phyloP scores from a whole-genome alignment of 2,888 invertebrate species.

The Sphaerophoria rueppellii region DNA sequence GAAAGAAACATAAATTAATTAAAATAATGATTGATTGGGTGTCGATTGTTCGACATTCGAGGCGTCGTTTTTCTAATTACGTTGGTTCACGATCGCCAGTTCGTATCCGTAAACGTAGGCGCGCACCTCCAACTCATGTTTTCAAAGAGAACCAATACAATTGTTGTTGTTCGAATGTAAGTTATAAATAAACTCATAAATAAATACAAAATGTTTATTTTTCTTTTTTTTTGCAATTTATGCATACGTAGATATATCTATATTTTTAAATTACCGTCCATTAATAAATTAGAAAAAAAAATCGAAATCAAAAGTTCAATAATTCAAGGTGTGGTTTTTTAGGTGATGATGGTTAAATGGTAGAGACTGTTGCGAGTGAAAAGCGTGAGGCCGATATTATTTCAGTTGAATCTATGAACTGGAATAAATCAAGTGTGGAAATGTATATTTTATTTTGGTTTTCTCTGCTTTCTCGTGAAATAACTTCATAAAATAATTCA shows the following conservation, averaged over 20 bases:
- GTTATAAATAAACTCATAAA: slow-evolving; percentile 61
- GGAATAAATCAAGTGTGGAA: too few relatives aligned
- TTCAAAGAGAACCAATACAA: slow-evolving; percentile 74
- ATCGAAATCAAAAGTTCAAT: slow-evolving; percentile 21
- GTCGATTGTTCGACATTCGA: slow-evolving; percentile 88
- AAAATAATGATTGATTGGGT: slow-evolving; percentile 89
- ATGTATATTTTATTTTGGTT: too few relatives aligned
- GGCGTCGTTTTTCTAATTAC: slow-evolving; percentile 88
- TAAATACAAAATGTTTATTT: slow-evolving; percentile 22
- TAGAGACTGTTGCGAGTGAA: background rate
- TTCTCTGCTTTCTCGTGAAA: too few relatives aligned
- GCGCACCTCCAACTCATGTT: slow-evolving; percentile 78
- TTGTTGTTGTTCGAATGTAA: slow-evolving; percentile 81
- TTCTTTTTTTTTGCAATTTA: slow-evolving; percentile 23
- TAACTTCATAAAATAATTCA: too few relatives aligned
- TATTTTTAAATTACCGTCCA: background rate
- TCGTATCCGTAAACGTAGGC: slow-evolving; percentile 85
- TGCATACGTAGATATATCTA: background rate
- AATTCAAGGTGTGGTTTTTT: slow-evolving; percentile 23
- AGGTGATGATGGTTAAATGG: background rate
- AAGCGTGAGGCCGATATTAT: background rate
- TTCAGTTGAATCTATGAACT: too few relatives aligned
- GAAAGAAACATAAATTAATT: slow-evolving; percentile 13
- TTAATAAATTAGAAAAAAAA: background rate
- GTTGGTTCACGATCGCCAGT: slow-evolving; percentile 85